Evolutionary conservation across 2,888 invertebrate genomes (phyloP).

Genomic region (Eretmocerus hayati): DNA sequence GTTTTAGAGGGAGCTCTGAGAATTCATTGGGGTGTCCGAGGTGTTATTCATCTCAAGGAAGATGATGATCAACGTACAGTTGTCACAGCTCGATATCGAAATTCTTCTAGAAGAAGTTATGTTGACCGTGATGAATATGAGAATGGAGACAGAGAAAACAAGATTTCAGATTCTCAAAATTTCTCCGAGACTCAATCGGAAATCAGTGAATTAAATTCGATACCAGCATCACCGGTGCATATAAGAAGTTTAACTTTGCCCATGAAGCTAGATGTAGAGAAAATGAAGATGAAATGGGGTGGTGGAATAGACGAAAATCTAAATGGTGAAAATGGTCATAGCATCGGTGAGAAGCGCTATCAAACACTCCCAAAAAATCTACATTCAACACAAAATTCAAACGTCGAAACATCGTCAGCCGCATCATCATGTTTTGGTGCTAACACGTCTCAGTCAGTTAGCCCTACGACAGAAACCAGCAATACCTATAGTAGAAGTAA

Average conservation of each 20-base stretch:
- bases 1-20: constrained; percentile 71
- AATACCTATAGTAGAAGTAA: constrained; percentile 18
- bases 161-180: constrained; percentile 27
- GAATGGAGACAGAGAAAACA: constrained; percentile 26
- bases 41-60: constrained; percentile 74
- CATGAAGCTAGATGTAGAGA: constrained; percentile 60
- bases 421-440: constrained; percentile 30
- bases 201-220: constrained; percentile 35
- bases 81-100: constrained; percentile 61
- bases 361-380: constrained; percentile 65
- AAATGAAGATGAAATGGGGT: constrained; percentile 65
- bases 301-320: constrained; percentile 68
- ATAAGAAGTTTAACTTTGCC: constrained; percentile 55
- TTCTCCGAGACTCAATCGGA: constrained; percentile 32
- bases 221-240: constrained; percentile 42
- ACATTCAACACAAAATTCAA: constrained; percentile 51
- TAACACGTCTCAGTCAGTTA: constrained; percentile 30
- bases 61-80: constrained; percentile 73
- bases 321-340: constrained; percentile 52
- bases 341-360: constrained; percentile 59
- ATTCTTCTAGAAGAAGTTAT: constrained; percentile 54
- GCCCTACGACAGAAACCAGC: constrained; percentile 30
- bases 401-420: constrained; percentile 29
- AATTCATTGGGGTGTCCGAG: constrained; percentile 77
- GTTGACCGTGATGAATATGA: constrained; percentile 35